Conservation (phyloP, 2,888 invertebrate species). For the Clivina fossor region DNA sequence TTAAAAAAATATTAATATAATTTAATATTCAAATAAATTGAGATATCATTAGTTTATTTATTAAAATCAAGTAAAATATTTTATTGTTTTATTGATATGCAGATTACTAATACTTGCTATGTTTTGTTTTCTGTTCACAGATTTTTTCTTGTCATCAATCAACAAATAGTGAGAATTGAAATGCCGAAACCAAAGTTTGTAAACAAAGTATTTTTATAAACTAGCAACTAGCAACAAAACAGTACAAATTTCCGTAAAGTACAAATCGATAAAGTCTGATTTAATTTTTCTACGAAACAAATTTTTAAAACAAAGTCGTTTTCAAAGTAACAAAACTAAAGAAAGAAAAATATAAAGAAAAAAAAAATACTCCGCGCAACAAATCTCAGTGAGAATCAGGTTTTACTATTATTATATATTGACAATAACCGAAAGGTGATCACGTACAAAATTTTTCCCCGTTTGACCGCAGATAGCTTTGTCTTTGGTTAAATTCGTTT, state of each 20-base stretch:
- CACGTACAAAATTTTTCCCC: too few relatives aligned
- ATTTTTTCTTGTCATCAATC: slow-evolving; percentile 29
- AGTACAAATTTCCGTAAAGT: slow-evolving; percentile 52
- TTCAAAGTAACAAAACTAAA: too few relatives aligned
- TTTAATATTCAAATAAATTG: too few relatives aligned
- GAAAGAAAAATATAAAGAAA: too few relatives aligned
- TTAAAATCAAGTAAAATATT: too few relatives aligned
- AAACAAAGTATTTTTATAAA: slow-evolving; percentile 38
- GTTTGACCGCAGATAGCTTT: too few relatives aligned
- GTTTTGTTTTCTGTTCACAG: too few relatives aligned
- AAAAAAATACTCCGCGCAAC: slow-evolving; percentile 21
- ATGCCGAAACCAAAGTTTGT: slow-evolving; percentile 34
- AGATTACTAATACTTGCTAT: too few relatives aligned
- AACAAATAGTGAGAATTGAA: slow-evolving; percentile 29
- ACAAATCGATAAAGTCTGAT: slow-evolving; percentile 48
- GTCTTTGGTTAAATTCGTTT: neutral
- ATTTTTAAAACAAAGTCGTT: too few relatives aligned
- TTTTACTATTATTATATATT: slow-evolving; percentile 17
- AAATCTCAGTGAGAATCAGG: slow-evolving; percentile 32
- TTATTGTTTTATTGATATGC: too few relatives aligned
- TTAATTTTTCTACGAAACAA: slow-evolving; percentile 32
- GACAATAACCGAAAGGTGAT: slow-evolving; percentile 27
- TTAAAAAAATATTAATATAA: too few relatives aligned
- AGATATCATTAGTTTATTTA: too few relatives aligned
- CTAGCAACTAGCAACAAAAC: slow-evolving; percentile 42